Evolutionary conservation across 2,113 vertebrate species (phyloP).

Genomic region (Neomonachus schauinslandi): DNA sequence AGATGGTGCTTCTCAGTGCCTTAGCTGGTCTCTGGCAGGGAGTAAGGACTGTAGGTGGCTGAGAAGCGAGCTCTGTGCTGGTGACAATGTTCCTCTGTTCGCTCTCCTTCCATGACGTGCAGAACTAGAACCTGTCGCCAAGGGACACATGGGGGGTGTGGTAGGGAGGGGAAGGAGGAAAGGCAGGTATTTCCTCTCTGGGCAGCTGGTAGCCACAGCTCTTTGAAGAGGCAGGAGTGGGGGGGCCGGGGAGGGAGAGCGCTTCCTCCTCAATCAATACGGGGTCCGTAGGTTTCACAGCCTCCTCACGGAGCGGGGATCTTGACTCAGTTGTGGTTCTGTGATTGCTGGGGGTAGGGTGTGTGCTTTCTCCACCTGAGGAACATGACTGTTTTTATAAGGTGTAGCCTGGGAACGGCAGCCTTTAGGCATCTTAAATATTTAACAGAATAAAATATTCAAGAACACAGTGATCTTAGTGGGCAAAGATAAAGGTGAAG

Average conservation of each 20-base stretch:
- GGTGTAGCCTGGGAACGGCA: conserved; percentile 45
- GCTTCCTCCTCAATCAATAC: background rate
- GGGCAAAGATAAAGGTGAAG: background rate
- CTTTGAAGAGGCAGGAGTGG: conserved; percentile 53
- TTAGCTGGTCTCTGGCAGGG: background rate
- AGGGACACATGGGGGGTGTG: conserved; percentile 5
- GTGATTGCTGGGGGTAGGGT: background rate
- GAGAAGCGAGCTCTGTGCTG: background rate
- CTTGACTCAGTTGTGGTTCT: background rate
- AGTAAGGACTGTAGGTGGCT: fast-evolving
- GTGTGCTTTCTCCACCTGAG: background rate
- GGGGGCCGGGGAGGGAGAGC: background rate
- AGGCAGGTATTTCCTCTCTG: conserved; percentile 22
- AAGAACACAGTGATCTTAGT: background rate
- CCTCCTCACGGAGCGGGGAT: background rate
- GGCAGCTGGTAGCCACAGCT: background rate
- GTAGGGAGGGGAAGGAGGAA: conserved; percentile 34
- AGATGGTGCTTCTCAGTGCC: fast-evolving
- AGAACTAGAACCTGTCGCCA: conserved; percentile 43
- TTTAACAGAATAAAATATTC: conserved; percentile 7
- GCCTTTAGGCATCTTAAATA: background rate
- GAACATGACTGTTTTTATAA: conserved; percentile 10
- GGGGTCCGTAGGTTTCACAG: background rate
- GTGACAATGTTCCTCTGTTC: background rate
- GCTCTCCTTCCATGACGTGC: background rate